A percentile compares a stretch with the other conserved stretches of the same genome.
Evolutionary conservation across 1,140 invertebrate genomes (phyloP).

Genomic region (Camponotus vicinus): DNA sequence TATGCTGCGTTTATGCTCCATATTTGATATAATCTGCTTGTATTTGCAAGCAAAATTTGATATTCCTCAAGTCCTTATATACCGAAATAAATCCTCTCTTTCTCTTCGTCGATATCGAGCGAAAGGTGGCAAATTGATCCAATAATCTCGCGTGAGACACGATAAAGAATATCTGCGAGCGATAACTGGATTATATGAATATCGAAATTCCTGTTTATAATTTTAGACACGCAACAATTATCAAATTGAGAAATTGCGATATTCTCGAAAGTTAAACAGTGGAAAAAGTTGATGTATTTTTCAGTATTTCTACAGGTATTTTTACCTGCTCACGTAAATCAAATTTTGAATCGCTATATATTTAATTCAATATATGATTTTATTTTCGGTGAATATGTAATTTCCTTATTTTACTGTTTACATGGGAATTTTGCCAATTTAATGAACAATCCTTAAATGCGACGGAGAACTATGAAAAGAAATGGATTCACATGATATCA

Average conservation of each 20-base stretch:
- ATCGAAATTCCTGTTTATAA: too few species aligned
- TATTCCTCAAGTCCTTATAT: conserved; percentile 12
- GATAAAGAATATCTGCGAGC: background rate
- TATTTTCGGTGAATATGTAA: background rate
- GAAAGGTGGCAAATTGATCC: background rate
- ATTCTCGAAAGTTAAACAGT: background rate
- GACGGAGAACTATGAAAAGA: background rate
- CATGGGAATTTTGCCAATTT: background rate
- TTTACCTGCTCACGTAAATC: background rate
- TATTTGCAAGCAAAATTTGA: conserved; percentile 18
- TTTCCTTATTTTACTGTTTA: background rate
- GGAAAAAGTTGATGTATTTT: background rate
- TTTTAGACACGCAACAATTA: too few species aligned
- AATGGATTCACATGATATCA: background rate
- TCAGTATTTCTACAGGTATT: background rate
- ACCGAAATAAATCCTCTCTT: background rate
- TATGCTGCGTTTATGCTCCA: background rate
- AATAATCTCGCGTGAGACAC: background rate
- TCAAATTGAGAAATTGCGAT: background rate
- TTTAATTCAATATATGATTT: background rate
- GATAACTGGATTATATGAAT: conserved; percentile 1
- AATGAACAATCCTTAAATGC: background rate
- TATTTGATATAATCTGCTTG: background rate
- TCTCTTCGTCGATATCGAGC: background rate
- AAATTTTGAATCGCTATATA: background rate